Evolutionary conservation across 1,140 invertebrate species (phyloP), one percentile per base, ranked within the genome.

Genomic region (Procambarus virginalis): DNA sequence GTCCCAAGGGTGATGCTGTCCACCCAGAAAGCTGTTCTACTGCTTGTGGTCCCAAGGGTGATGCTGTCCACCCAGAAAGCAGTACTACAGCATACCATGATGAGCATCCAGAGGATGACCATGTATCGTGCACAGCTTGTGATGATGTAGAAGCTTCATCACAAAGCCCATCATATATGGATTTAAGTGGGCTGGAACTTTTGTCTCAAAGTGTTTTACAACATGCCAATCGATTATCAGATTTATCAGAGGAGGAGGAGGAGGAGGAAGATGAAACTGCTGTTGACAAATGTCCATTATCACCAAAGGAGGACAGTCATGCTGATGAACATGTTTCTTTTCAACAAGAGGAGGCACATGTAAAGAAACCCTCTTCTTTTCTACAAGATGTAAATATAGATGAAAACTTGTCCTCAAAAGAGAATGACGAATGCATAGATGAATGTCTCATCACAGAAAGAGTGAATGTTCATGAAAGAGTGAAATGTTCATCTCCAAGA

Each of bases 171-270:
- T 86, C 84, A 17, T 86, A 78, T 34, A 22, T 89, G 48, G 97
- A 97, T 93, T 93, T 97, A 2, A 97, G 96, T 92, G 97, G 97
- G 0, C 93, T 98, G 68, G 96, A 97, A 94, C 93, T 98, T 20
- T 93, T 97, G 8, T 97, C 97, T 0, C 97, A 97, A 92, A 97
- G 96, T 92, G 97, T 97, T 83, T 96, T 96, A 90, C 96, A 96
- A 90, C 95, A 96, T 89, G 96, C 96, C 48, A 58, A 55, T 80
- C 17, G 78, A 80, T 46, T 80, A 22, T 80, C 78, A n/a, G 78
- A 80, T 20, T 6, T 58, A 55, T 46, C 49, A 55, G 48, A 86
- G 60, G 70, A 92, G 48, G 34, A 34, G 34, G 34, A 34, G 34
- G 34, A 34, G 34, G 34, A 34, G 34, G 34, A 34, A 34, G 34